These are phyloP conservation scores for Lottia scabra DNA, from an alignment of 2,888 invertebrate genomes.

Conservation along the genomic window DNA sequence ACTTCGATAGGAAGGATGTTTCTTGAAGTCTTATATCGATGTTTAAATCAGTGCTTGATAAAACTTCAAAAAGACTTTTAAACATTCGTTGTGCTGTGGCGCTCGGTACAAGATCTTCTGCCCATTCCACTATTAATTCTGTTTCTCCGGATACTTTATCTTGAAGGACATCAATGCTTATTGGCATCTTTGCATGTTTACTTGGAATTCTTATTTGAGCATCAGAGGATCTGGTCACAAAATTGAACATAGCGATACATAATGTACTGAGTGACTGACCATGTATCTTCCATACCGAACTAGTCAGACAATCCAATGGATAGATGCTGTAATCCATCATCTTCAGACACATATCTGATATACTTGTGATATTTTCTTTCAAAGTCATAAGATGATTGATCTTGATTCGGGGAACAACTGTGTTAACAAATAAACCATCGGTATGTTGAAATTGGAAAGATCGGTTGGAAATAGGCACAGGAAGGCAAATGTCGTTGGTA, in stretches of 20 bases:
- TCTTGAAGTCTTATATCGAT: neutral
- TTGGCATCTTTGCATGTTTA: constrained; percentile 1
- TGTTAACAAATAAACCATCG: neutral
- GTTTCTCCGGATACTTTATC: neutral
- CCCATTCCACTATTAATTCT: neutral
- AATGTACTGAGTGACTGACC: neutral
- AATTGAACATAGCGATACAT: neutral
- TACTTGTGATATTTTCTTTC: neutral
- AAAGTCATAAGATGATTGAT: neutral
- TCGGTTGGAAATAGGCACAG: neutral
- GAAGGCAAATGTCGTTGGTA: neutral
- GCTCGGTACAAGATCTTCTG: neutral
- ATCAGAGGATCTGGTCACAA: neutral
- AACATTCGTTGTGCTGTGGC: neutral
- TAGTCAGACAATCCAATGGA: neutral
- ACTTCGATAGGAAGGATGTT: neutral
- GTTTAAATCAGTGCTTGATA: neutral
- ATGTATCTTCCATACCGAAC: neutral
- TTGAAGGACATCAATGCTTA: neutral
- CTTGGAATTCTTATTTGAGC: neutral
- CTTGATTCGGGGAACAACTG: neutral
- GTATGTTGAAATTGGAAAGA: neutral
- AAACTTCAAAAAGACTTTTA: neutral
- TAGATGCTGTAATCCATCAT: neutral
- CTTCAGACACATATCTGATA: neutral